A percentile compares a stretch with the other conserved stretches of the same genome.
phyloP scores from a whole-genome alignment of 2,113 vertebrate species.

The Hemiprocne comata region DNA sequence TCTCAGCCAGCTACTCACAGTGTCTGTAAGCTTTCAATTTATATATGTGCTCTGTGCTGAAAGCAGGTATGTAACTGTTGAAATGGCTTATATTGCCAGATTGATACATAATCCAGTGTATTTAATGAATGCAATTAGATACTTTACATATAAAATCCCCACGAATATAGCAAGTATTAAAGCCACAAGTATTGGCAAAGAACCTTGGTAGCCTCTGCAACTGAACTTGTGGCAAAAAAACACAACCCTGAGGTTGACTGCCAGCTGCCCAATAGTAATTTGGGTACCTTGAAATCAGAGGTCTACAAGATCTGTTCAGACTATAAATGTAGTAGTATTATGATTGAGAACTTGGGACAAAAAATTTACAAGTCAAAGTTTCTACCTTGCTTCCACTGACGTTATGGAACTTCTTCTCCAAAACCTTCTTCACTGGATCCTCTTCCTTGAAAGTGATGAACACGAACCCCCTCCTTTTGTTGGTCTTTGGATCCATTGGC shows the following conservation, averaged over 20 bases:
- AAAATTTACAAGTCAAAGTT: neutral
- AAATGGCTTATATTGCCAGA: neutral
- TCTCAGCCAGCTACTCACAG: neutral
- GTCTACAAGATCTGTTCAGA: neutral
- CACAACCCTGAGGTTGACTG: neutral
- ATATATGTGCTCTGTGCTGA: neutral
- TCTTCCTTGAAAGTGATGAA: conserved; percentile 99
- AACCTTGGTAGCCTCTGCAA: neutral
- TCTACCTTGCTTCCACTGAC: conserved; percentile 96
- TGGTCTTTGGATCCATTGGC: conserved; percentile 97
- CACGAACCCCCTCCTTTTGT: conserved; percentile 96
- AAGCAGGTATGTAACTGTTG: neutral
- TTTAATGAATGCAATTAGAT: neutral
- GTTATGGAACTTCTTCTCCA: conserved; percentile 97
- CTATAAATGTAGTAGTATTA: neutral
- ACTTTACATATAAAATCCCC: neutral
- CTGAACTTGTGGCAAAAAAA: neutral
- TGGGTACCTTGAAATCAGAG: neutral
- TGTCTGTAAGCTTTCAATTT: neutral
- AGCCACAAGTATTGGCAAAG: neutral
- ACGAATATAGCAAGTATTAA: neutral
- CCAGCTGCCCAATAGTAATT: neutral
- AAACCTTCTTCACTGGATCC: conserved; percentile 90
- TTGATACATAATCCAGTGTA: neutral
- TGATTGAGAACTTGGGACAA: neutral